phyloP scores from a whole-genome alignment of 1,140 invertebrate genomes.

The Brachionus sp. region DNA sequence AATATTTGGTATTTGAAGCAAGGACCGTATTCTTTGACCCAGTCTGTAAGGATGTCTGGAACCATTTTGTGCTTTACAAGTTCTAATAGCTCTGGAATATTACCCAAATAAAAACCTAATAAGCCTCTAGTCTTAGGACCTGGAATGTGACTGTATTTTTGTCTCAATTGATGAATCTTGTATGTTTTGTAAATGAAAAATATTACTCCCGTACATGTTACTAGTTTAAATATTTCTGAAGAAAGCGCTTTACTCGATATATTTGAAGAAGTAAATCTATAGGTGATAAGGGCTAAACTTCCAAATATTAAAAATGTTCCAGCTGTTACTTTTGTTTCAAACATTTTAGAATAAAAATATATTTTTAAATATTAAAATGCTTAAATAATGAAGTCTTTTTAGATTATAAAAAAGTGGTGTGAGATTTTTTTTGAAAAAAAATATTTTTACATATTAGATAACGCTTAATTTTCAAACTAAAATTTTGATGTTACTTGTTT shows the following conservation, averaged over 20 bases:
- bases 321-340: background rate
- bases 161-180: background rate
- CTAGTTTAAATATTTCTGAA: background rate
- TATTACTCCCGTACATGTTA: background rate
- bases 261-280: background rate
- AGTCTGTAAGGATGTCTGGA: background rate
- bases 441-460: no score
- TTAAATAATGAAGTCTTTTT: no score
- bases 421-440: no score
- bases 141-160: conserved; percentile 23
- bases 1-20: conserved; percentile 42
- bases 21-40: conserved; percentile 12
- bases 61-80: background rate
- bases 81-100: background rate
- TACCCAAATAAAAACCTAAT: conserved; percentile 28
- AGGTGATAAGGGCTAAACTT: background rate
- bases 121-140: conserved; percentile 5
- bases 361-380: no score
- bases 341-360: background rate
- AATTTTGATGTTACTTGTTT: no score
- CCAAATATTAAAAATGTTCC: background rate
- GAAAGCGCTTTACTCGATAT: background rate
- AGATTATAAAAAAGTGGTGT: no score
- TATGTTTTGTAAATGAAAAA: background rate
- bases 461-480: no score